These are phyloP conservation scores for Campoplex nolae DNA, from an alignment of 2,888 invertebrate species.

Conservation along the genomic window DNA sequence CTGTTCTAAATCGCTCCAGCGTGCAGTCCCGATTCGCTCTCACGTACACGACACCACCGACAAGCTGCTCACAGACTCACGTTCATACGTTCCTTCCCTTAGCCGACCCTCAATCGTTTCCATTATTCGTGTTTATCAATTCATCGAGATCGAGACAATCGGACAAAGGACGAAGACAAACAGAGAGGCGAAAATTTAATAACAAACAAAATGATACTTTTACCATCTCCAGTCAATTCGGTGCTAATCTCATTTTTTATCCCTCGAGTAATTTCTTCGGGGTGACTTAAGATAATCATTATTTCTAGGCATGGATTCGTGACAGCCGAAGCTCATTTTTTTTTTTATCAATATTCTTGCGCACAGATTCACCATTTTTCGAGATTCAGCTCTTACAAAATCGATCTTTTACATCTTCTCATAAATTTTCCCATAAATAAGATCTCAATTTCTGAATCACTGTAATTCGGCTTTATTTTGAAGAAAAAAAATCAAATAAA, in stretches of 20 bases:
- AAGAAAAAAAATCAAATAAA: no score
- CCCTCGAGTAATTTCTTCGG: background rate
- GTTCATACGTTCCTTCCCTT: background rate
- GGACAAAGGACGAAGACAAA: slow-evolving; percentile 29
- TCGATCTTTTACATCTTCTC: no score
- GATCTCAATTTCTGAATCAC: no score
- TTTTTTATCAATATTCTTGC: background rate
- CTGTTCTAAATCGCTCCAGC: slow-evolving; percentile 80
- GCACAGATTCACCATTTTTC: no score
- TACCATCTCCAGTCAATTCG: no score
- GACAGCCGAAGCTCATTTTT: background rate
- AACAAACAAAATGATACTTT: background rate
- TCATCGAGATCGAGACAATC: slow-evolving; percentile 61
- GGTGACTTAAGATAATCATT: background rate
- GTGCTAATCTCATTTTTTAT: background rate
- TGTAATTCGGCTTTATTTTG: no score
- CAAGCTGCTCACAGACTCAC: background rate
- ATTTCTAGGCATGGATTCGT: background rate
- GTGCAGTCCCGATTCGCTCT: slow-evolving; percentile 62
- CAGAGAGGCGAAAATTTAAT: slow-evolving; percentile 22
- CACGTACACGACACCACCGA: background rate
- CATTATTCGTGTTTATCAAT: slow-evolving; percentile 78
- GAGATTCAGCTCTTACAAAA: no score
- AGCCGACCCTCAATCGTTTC: slow-evolving; percentile 59
- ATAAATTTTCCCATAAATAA: no score